phyloP scores from a whole-genome alignment of 2,888 invertebrate genomes.

The Acrocyrtus sp. region DNA sequence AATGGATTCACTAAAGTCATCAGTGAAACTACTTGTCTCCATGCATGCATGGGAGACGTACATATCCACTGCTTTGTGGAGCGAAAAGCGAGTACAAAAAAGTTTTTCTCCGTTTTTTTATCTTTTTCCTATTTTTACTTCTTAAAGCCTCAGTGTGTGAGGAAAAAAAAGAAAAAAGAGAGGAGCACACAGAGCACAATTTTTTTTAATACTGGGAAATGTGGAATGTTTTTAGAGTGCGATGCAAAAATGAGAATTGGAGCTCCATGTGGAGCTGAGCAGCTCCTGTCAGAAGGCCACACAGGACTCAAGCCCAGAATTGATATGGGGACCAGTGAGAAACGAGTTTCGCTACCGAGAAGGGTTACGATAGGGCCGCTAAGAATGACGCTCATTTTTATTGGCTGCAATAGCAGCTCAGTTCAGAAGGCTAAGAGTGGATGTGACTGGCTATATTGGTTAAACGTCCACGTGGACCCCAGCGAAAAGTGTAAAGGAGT shows the following conservation, averaged over 20 bases:
- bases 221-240: no score
- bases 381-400: no score
- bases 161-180: not conserved
- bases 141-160: not conserved
- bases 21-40: conserved; percentile 50
- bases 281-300: conserved; percentile 5
- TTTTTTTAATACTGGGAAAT: not conserved
- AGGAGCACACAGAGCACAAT: not conserved
- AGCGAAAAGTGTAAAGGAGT: no score
- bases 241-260: conserved; percentile 30
- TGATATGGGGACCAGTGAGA: no score
- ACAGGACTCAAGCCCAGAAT: not conserved
- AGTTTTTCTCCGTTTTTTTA: conserved; percentile 22
- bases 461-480: no score
- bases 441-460: no score
- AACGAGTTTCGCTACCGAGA: no score
- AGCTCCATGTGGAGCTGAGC: conserved; percentile 51
- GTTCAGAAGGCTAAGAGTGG: no score
- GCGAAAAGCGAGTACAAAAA: conserved; percentile 37
- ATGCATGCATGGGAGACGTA: conserved; percentile 44
- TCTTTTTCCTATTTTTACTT: not conserved
- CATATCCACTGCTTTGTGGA: conserved; percentile 49
- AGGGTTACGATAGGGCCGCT: no score
- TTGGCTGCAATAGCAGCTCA: no score
- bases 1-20: conserved; percentile 52